phyloP scores from a whole-genome alignment of 2,888 invertebrate species.

The Netelia inedita region DNA sequence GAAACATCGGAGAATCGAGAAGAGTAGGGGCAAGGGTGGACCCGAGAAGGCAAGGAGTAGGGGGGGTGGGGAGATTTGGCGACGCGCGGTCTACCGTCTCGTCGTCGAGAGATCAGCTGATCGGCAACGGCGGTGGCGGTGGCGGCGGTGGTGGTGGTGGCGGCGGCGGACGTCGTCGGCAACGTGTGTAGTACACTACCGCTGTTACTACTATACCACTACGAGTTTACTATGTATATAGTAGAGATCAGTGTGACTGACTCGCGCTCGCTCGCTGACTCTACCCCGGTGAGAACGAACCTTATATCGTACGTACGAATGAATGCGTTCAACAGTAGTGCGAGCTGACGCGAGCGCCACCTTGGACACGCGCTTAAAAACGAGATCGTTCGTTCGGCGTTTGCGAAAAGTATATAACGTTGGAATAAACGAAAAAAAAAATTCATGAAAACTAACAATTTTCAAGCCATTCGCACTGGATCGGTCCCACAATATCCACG shows the following conservation, averaged over 20 bases:
- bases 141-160: conserved; percentile 5
- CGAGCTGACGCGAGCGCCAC: not conserved
- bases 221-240: conserved; percentile 17
- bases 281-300: conserved; percentile 43
- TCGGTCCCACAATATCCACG: too few species aligned
- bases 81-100: conserved; percentile 82
- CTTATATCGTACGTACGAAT: conserved; percentile 11
- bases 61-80: conserved; percentile 79
- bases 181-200: conserved; percentile 23
- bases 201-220: conserved; percentile 8
- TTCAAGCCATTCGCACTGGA: too few species aligned
- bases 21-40: conserved; percentile 65
- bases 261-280: conserved; percentile 51
- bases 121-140: conserved; percentile 64
- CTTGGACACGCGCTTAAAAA: not conserved
- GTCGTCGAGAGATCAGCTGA: conserved; percentile 77
- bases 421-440: too few species aligned
- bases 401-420: too few species aligned
- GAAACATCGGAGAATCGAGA: conserved; percentile 62
- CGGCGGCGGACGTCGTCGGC: conserved; percentile 32
- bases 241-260: conserved; percentile 48
- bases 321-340: conserved; percentile 19
- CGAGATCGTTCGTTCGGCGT: too few species aligned
- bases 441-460: too few species aligned
- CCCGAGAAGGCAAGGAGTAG: conserved; percentile 67